Conservation (phyloP, 2,797 vertebrate species). For the Pitangus sulphuratus region DNA sequence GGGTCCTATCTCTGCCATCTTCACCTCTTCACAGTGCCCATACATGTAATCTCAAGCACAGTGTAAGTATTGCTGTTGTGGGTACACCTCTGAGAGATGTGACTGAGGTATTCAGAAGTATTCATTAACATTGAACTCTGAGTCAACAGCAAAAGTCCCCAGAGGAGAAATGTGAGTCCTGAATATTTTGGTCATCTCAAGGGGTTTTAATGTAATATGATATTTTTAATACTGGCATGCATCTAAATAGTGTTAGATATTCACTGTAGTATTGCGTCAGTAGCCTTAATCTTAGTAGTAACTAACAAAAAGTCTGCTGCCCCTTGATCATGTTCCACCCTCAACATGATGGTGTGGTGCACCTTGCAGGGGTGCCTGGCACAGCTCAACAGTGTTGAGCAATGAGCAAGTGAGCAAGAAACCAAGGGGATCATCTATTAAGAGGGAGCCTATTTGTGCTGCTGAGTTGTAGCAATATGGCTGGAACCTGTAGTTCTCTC, state of each 20-base stretch:
- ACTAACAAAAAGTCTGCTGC: neutral
- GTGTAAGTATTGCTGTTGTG: neutral
- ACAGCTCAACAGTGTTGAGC: rapidly evolving
- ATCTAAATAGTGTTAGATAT: neutral
- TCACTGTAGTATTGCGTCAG: neutral
- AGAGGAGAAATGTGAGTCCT: neutral
- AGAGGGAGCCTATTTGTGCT: neutral
- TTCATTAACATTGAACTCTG: neutral
- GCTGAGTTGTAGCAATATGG: neutral
- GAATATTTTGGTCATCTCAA: neutral
- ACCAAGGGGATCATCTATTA: neutral
- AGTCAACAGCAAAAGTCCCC: neutral
- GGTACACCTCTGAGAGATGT: neutral
- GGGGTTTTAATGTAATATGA: rapidly evolving
- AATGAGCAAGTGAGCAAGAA: neutral
- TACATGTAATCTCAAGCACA: neutral
- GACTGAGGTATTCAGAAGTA: neutral
- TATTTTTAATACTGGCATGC: neutral
- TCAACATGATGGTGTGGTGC: neutral
- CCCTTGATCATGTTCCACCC: neutral
- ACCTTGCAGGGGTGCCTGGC: neutral
- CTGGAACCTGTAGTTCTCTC: neutral
- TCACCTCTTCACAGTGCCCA: neutral
- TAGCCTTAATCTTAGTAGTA: neutral
- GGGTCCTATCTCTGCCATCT: neutral